Conservation (phyloP, 2,113 vertebrate genomes). For the Hemiprocne comata region DNA sequence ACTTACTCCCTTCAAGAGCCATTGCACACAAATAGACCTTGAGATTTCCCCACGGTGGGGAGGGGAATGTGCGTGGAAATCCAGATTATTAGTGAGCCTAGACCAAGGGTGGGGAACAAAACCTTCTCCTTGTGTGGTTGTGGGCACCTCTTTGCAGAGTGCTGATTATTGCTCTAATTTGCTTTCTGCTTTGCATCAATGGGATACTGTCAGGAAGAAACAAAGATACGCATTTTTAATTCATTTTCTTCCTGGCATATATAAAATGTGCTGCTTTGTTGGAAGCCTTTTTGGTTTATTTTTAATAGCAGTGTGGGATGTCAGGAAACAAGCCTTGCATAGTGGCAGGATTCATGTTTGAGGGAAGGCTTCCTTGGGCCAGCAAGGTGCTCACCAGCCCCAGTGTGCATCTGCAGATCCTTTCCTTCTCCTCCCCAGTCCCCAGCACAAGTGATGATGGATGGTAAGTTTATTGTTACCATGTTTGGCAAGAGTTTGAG, state of each 20-base stretch:
- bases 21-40: not conserved
- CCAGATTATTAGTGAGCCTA: not conserved
- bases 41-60: not conserved
- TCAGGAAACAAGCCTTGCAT: conserved; percentile 29
- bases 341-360: conserved; percentile 23
- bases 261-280: conserved; percentile 54
- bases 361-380: not conserved
- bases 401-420: not conserved
- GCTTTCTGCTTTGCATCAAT: conserved; percentile 1
- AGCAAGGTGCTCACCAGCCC: not conserved
- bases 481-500: not conserved
- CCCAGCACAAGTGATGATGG: not conserved
- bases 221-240: conserved; percentile 57
- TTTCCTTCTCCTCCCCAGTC: not conserved
- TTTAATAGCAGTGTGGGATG: conserved; percentile 17
- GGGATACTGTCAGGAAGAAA: conserved; percentile 49
- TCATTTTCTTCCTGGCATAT: conserved; percentile 46
- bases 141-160: not conserved
- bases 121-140: not conserved
- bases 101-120: not conserved
- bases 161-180: not conserved
- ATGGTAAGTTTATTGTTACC: not conserved
- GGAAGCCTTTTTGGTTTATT: conserved; percentile 19
- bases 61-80: not conserved
- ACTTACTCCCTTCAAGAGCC: not conserved